Evolutionary conservation across 1,140 invertebrate genomes (phyloP).

Genomic region (Hirudo medicinalis): DNA sequence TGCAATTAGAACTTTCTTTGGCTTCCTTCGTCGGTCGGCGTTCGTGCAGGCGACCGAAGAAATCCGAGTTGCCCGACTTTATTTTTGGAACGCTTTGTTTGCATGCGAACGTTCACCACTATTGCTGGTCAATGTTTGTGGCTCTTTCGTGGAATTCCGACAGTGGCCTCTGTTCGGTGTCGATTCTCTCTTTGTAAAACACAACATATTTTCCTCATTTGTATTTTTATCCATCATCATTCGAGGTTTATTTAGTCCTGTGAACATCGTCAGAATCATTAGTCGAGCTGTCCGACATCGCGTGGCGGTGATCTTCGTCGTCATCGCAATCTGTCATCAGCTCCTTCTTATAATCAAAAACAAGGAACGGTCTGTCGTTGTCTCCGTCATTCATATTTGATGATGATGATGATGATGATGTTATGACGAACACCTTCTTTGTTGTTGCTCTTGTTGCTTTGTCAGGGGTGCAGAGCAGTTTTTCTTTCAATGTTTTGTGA

Average conservation of each 20-base stretch:
- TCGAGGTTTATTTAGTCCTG: too few relatives aligned
- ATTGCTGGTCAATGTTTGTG: too few relatives aligned
- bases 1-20: background rate
- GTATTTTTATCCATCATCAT: too few relatives aligned
- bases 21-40: background rate
- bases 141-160: too few relatives aligned
- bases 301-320: background rate
- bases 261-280: background rate
- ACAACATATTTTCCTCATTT: too few relatives aligned
- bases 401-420: slow-evolving; percentile 9
- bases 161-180: too few relatives aligned
- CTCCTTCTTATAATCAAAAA: background rate
- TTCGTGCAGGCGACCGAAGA: too few relatives aligned
- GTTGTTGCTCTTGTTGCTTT: background rate
- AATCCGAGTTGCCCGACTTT: too few relatives aligned
- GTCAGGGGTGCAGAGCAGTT: background rate
- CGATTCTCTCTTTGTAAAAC: too few relatives aligned
- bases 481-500: background rate
- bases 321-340: background rate
- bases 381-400: background rate
- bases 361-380: background rate
- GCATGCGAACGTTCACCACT: too few relatives aligned
- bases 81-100: too few relatives aligned
- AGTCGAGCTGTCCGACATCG: background rate
- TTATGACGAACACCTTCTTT: background rate